Base-by-base conservation (phyloP, 2,797 vertebrate species). In the Acipenser oxyrinchus region DNA sequence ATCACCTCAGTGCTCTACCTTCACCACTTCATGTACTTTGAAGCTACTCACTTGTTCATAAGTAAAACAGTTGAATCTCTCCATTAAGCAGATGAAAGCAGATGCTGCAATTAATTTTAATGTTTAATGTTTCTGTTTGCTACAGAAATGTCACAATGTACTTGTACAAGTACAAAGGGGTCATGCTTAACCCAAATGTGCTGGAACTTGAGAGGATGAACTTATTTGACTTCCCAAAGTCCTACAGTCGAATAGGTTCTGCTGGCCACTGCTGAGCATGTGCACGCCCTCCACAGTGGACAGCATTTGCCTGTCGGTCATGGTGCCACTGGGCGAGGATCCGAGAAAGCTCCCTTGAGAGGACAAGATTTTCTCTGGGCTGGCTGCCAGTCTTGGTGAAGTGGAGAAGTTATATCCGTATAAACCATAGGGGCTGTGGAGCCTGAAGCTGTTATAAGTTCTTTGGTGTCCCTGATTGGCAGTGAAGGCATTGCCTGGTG, bases 371-470 rank as follows among this genome's bases (percentile, higher is more conserved):
- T 99, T 99, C 84, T 99, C 96, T 60, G 96, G 96, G 83, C 96
- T 98, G 82, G 95, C 91, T 64, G 96, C 96, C 73, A 98, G 89
- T 86, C 96, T 97, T 2, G 96, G 96, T 49, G 96, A 99, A 10
- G 96, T 93, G 60, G 96, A 96, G 81, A 98, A 98, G 79, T 97
- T 94, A 86, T 99, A 99, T 86, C 96, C 94, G 48, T 98, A 99
- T 75, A 99, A 90, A 4, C 96, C 90, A 81, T 97, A 99, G 69
- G 90, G 95, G 15, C 93, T 95, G 81, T 99, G 96, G 62, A 99
- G 88, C 72, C 96, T 93, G 66, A 99, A 97, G 0, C 95, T 87
- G 50, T 93, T 94, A 73, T 99, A 99, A 59, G 93, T 90, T 70
- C 87, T 83, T 78, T 91, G 91, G 66, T 91, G 86, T 69, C 83